phyloP scores from a whole-genome alignment of 2,888 invertebrate species.

The Callyntrura guangdongensis region DNA sequence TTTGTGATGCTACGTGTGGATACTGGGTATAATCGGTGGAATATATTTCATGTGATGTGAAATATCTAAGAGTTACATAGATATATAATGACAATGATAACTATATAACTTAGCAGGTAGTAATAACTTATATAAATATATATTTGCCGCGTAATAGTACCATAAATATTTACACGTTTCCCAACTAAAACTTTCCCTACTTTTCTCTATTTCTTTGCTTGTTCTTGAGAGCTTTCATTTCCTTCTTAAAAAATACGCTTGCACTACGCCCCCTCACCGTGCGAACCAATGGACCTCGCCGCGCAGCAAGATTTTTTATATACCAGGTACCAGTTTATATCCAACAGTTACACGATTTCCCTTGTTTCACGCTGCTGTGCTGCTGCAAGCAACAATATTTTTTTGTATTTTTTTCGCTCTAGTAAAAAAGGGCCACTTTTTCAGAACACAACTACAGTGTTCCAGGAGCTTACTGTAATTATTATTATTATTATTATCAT shows the following conservation, averaged over 20 bases:
- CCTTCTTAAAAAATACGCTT: no score
- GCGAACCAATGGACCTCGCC: not conserved
- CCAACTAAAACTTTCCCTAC: no score
- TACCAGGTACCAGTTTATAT: conserved; percentile 62
- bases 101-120: no score
- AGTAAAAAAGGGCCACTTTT: not conserved
- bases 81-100: not conserved
- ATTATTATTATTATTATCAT: not conserved
- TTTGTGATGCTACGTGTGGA: no score
- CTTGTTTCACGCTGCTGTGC: no score
- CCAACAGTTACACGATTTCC: not conserved
- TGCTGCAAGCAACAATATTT: no score
- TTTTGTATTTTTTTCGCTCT: not conserved
- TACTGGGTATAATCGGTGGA: conserved; percentile 39
- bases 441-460: no score
- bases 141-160: not conserved
- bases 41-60: no score
- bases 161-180: conserved; percentile 47
- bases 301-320: no score
- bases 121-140: not conserved
- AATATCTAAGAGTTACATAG: not conserved
- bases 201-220: no score
- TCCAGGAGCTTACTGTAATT: no score
- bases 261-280: not conserved
- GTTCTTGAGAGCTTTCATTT: conserved; percentile 15